Evolutionary conservation across 2,888 invertebrate genomes (phyloP).

Genomic region (Drosophila kanekoi): DNA sequence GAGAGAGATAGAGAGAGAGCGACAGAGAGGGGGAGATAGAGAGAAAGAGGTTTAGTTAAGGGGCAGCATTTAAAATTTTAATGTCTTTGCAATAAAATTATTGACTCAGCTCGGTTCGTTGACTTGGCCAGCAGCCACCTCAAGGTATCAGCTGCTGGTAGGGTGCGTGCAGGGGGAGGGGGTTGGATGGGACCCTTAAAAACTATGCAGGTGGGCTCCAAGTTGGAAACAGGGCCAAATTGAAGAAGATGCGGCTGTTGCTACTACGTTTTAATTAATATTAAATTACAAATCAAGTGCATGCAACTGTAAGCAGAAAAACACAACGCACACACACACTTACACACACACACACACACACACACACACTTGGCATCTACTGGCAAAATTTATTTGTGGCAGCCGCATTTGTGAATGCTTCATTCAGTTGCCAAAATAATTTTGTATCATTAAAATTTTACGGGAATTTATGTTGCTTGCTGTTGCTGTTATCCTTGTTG

Average conservation of each 20-base stretch:
- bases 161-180: no score
- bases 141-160: conserved; percentile 14
- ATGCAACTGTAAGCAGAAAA: conserved; percentile 30
- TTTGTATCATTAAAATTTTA: conserved; percentile 76
- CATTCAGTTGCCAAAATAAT: conserved; percentile 47
- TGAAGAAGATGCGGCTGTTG: conserved; percentile 21
- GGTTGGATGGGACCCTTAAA: not conserved
- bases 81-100: conserved; percentile 63
- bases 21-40: not conserved
- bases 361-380: no score
- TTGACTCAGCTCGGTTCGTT: conserved; percentile 59
- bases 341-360: not conserved
- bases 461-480: conserved; percentile 56
- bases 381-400: conserved; percentile 45
- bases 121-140: conserved; percentile 43
- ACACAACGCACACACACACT: conserved; percentile 12
- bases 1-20: not conserved
- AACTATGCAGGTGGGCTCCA: conserved; percentile 30
- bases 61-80: conserved; percentile 57
- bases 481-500: conserved; percentile 22
- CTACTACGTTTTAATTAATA: conserved; percentile 71
- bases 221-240: conserved; percentile 1
- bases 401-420: conserved; percentile 33
- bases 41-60: not conserved
- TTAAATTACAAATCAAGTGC: conserved; percentile 72